Evolutionary conservation across 1,140 invertebrate species (phyloP), one percentile per base, ranked within the genome.

Genomic region (Neotoxoptera formosana): DNA sequence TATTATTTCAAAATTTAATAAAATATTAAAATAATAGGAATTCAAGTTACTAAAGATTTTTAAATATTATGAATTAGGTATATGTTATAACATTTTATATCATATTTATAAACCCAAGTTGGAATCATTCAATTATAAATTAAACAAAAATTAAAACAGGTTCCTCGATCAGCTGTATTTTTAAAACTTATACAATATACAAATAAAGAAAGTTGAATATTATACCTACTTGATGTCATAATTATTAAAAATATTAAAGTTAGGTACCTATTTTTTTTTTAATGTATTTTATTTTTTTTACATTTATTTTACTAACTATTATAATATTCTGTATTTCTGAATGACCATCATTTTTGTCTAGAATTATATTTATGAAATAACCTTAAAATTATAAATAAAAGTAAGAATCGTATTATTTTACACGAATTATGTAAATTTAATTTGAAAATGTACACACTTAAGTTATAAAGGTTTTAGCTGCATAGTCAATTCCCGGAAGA

Each of bases 401-500:
- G 36, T 84, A 25, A 9, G 9, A 84, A 84, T 11, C 21, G 25
- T 84, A 45, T 45, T 84, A 84, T 84, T 84, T 41, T 9, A n/a
- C 11, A 86, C 11, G 11, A 86, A 86, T 86, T 25, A 86, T 47
- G 11, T 45, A 45, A 41, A 45, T 86, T 89, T 25, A 8, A 25
- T 53, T 89, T 47, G 41, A 89, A 89, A 83, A 47, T 47, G 6
- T 86, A 86, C 14, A 86, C 23, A 47, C 11, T 25, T 47, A 86
- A 86, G 41, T 23, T 20, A 41, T 89, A 89, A 89, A 89, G n/a
- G 48, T 53, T 89, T 89, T 23, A 89, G 3, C 51, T 47, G 14
- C n/a, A 89, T 53, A 51, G 34, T 21, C 23, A 48, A 87, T 48
- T 89, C 87, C 87, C 48, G 87, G 87, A 89, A 89, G 48, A 89